phyloP scores from a whole-genome alignment of 2,888 invertebrate genomes.

The Eudasyphora cyanicolor region DNA sequence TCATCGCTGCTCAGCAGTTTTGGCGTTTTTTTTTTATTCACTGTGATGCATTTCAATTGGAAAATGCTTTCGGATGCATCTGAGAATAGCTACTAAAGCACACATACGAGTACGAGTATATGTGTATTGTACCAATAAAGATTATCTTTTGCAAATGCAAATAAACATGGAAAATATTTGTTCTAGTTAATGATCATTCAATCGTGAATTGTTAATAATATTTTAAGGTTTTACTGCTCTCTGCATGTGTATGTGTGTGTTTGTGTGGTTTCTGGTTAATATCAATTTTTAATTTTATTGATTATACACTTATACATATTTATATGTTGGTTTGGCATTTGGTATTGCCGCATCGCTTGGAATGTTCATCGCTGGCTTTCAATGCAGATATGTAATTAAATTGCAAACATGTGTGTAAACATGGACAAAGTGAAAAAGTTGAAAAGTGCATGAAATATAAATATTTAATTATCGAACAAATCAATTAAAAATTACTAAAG shows the following conservation, averaged over 20 bases:
- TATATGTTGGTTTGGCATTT: background rate
- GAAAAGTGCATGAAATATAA: background rate
- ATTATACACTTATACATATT: background rate
- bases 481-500: slow-evolving; percentile 13
- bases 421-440: background rate
- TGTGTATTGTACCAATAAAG: background rate
- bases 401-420: slow-evolving; percentile 29
- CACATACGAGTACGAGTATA: too few species aligned
- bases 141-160: slow-evolving; percentile 23
- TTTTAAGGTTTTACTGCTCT: slow-evolving; percentile 46
- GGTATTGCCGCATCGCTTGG: too few species aligned
- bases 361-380: background rate
- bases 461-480: slow-evolving; percentile 6
- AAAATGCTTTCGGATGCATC: background rate
- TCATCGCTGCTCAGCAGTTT: too few species aligned
- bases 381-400: slow-evolving; percentile 14
- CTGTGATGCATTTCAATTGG: background rate
- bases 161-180: slow-evolving; percentile 56
- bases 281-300: slow-evolving; percentile 54
- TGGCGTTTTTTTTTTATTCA: too few species aligned
- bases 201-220: slow-evolving; percentile 50
- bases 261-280: slow-evolving; percentile 58
- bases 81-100: too few species aligned
- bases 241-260: too few species aligned
- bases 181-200: slow-evolving; percentile 53